These are phyloP conservation scores for Pollimyrus isidori DNA, from an alignment of 2,113 vertebrate genomes.

Conservation along the genomic window DNA sequence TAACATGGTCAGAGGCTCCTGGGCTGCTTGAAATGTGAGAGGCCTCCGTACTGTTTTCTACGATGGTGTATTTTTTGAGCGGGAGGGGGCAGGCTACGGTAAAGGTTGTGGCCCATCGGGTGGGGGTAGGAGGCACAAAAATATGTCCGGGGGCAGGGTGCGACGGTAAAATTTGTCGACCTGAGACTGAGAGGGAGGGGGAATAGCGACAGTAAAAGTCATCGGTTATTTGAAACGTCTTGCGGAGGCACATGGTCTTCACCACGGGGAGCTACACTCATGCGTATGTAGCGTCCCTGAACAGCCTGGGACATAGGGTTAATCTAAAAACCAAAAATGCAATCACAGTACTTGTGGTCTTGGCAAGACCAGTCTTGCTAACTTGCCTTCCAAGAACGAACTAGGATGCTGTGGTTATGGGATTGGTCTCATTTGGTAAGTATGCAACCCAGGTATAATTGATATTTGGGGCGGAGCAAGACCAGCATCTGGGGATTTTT, in stretches of 20 bases:
- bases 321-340: no score
- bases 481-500: no score
- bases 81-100: background rate
- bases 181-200: background rate
- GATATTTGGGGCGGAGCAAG: no score
- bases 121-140: background rate
- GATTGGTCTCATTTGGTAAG: no score
- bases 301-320: background rate
- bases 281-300: background rate
- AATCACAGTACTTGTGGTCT: no score
- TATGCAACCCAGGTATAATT: no score
- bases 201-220: background rate
- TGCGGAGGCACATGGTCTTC: background rate
- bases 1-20: background rate
- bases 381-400: no score
- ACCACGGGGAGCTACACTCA: background rate
- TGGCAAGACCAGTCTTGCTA: no score
- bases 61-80: background rate
- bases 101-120: background rate
- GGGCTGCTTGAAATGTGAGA: background rate
- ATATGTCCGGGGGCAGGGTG: background rate
- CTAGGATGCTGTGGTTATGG: no score
- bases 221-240: background rate
- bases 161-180: background rate
- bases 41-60: background rate